Conservation (phyloP, 2,113 vertebrate species). For the Hiodon alosoides region DNA sequence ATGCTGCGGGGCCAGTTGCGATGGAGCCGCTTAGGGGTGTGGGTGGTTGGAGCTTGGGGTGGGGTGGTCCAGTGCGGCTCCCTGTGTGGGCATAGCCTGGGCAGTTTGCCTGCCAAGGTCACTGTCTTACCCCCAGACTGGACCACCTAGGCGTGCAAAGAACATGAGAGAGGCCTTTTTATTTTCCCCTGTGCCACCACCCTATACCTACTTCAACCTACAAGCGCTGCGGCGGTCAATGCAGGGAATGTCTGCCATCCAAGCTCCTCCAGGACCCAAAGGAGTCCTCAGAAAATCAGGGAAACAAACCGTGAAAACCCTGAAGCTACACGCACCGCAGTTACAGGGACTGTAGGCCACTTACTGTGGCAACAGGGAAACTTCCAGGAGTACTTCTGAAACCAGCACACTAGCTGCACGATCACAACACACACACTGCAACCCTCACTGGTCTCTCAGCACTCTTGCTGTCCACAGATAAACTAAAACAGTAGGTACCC, state of each 20-base stretch:
- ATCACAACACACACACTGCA: too few relatives aligned
- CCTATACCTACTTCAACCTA: conserved; percentile 52
- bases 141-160: conserved; percentile 63
- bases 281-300: not conserved
- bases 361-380: too few relatives aligned
- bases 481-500: too few relatives aligned
- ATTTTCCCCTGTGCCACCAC: conserved; percentile 55
- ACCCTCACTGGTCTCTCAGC: too few relatives aligned
- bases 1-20: not conserved
- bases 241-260: not conserved
- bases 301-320: not conserved
- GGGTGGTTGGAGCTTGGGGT: conserved; percentile 31
- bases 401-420: too few relatives aligned
- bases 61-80: conserved; percentile 39
- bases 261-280: too few relatives aligned
- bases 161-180: conserved; percentile 65
- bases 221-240: conserved; percentile 22
- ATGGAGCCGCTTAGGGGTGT: too few relatives aligned
- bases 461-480: too few relatives aligned
- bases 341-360: too few relatives aligned
- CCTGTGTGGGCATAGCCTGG: conserved; percentile 54
- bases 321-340: not conserved
- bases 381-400: too few relatives aligned
- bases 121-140: conserved; percentile 38
- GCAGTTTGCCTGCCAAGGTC: conserved; percentile 48